Conservation (phyloP, 2,113 vertebrate genomes). For the Eonycteris spelaea region DNA sequence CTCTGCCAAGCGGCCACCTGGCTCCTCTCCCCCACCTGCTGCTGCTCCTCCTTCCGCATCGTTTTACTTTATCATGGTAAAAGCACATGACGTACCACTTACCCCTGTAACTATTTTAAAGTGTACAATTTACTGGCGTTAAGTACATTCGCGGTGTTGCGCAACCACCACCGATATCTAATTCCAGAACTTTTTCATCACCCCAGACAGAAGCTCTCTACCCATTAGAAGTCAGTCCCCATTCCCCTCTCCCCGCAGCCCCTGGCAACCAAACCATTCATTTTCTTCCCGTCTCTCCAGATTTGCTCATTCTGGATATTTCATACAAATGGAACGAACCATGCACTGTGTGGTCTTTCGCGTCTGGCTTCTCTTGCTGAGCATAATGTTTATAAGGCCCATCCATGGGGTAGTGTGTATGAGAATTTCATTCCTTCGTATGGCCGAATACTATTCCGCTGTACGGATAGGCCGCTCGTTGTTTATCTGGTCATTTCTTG, state of each 20-base stretch:
- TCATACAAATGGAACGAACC: background rate
- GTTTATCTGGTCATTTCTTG: background rate
- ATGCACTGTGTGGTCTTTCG: accelerated
- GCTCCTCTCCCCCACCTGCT: background rate
- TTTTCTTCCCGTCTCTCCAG: background rate
- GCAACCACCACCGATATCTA: background rate
- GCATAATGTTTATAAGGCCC: background rate
- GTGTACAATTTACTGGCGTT: too few species aligned
- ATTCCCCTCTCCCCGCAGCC: too few species aligned
- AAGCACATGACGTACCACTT: background rate
- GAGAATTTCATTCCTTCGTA: background rate
- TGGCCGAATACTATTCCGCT: background rate
- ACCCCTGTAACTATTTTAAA: background rate
- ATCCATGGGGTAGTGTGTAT: background rate
- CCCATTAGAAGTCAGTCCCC: background rate
- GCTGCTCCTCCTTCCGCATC: background rate
- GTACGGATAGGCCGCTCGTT: too few species aligned
- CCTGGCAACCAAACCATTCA: background rate
- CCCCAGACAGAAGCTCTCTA: background rate
- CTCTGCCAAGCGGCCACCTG: background rate
- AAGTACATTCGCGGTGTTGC: too few species aligned
- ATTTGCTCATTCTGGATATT: background rate
- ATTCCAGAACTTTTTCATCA: background rate
- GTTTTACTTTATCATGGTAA: background rate
- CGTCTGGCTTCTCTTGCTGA: background rate